These are phyloP conservation scores for Agriopis marginaria DNA, from an alignment of 2,888 invertebrate species.

Conservation along the genomic window DNA sequence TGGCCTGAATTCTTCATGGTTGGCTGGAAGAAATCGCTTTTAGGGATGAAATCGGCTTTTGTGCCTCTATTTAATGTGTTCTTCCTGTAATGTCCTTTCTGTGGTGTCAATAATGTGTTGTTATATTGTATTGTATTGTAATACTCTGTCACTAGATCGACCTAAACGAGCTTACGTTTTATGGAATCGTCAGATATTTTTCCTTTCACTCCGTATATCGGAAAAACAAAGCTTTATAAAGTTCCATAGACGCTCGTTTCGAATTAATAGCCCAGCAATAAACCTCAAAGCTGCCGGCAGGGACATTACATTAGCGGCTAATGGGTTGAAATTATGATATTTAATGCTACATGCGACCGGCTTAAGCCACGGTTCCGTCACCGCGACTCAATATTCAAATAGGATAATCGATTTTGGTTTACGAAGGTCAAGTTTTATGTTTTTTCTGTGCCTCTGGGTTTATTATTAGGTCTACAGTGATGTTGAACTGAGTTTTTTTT, in stretches of 20 bases:
- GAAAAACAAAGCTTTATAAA: slow-evolving; percentile 49
- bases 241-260: slow-evolving; percentile 62
- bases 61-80: too few relatives aligned
- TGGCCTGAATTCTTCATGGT: too few relatives aligned
- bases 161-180: not conserved
- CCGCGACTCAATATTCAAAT: slow-evolving; percentile 38
- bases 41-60: too few relatives aligned
- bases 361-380: slow-evolving; percentile 65
- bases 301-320: slow-evolving; percentile 80
- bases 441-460: not conserved
- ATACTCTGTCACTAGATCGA: too few relatives aligned
- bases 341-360: slow-evolving; percentile 75
- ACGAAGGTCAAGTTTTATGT: slow-evolving; percentile 18
- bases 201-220: not conserved
- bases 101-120: too few relatives aligned
- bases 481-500: not conserved
- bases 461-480: not conserved
- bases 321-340: slow-evolving; percentile 85
- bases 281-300: slow-evolving; percentile 75
- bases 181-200: not conserved
- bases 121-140: too few relatives aligned
- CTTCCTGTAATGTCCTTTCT: too few relatives aligned
- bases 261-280: slow-evolving; percentile 78
- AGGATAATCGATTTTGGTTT: slow-evolving; percentile 24
- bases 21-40: too few relatives aligned